These are phyloP conservation scores for Drosophila ficusphila DNA, from an alignment of 1,140 invertebrate species.

Conservation along the genomic window DNA sequence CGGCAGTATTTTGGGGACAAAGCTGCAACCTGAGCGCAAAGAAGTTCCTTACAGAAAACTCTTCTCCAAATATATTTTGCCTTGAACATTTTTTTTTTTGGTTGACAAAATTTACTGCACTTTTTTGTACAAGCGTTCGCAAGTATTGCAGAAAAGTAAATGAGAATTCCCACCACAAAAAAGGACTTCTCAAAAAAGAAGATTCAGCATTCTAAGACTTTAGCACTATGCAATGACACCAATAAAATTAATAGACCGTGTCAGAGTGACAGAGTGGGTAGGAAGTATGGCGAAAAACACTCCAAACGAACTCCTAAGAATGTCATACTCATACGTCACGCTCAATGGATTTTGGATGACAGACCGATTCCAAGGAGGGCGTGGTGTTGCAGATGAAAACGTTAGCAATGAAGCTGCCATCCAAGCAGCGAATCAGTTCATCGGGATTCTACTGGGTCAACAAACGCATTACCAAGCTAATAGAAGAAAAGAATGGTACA, in stretches of 20 bases:
- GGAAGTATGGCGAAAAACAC: background rate
- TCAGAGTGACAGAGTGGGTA: conserved; percentile 11
- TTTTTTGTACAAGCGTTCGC: conserved; percentile 11
- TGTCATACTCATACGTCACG: conserved; percentile 54
- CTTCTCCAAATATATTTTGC: background rate
- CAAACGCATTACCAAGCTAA: conserved; percentile 32
- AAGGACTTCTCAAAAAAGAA: conserved; percentile 3
- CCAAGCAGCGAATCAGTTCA: conserved; percentile 22
- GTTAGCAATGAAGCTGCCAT: conserved; percentile 13
- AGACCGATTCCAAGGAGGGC: conserved; percentile 2
- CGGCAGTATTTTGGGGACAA: background rate
- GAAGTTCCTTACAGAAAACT: background rate
- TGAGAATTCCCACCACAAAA: conserved; percentile 17
- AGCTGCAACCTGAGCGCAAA: background rate
- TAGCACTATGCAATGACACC: conserved; percentile 35
- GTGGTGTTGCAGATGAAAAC: conserved; percentile 16
- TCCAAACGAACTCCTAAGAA: conserved; percentile 30
- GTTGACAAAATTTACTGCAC: conserved; percentile 28
- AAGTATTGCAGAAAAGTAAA: conserved; percentile 6
- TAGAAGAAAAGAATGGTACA: background rate
- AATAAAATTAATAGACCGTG: conserved; percentile 73
- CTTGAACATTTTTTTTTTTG: conserved; percentile 20
- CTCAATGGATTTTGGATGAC: conserved; percentile 60
- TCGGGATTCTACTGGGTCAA: conserved; percentile 48
- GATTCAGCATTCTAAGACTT: conserved; percentile 1